phyloP scores from a whole-genome alignment of 2,113 vertebrate species.

The Cryptomyrus ogoouensis region DNA sequence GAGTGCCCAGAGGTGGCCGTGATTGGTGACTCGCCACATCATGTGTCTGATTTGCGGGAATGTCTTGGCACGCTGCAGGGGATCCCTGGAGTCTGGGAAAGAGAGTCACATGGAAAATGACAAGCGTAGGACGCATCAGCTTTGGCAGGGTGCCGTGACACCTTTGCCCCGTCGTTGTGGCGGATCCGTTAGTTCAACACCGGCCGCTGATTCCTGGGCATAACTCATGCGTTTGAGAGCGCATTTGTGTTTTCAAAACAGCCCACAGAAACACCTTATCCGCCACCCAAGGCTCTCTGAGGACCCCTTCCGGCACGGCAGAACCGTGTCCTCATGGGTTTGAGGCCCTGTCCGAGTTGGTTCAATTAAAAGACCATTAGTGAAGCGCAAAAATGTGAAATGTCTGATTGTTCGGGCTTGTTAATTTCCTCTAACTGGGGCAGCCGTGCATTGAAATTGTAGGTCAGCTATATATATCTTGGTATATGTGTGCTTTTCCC shows the following conservation, averaged over 20 bases:
- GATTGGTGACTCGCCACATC: neutral
- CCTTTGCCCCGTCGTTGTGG: neutral
- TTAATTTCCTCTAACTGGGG: slow-evolving; percentile 6
- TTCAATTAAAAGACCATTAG: neutral
- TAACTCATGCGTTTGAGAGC: neutral
- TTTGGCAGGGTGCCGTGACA: neutral
- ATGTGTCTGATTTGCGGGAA: neutral
- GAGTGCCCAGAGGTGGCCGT: neutral
- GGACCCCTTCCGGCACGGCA: neutral
- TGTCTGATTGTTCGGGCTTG: neutral
- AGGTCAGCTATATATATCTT: slow-evolving; percentile 11
- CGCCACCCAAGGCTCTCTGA: neutral
- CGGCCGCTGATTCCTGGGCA: no score
- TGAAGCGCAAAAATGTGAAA: neutral
- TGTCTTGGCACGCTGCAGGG: neutral
- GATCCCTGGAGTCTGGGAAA: neutral
- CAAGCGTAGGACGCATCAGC: neutral
- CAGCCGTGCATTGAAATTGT: neutral
- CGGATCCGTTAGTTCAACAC: neutral
- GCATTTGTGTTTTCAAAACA: neutral
- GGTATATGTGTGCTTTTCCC: neutral
- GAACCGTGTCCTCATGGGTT: neutral
- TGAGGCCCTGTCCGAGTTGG: neutral
- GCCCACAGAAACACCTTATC: neutral
- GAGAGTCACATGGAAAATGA: neutral